Evolutionary conservation across 2,888 invertebrate genomes (phyloP).

Genomic region (Magallana nippona): DNA sequence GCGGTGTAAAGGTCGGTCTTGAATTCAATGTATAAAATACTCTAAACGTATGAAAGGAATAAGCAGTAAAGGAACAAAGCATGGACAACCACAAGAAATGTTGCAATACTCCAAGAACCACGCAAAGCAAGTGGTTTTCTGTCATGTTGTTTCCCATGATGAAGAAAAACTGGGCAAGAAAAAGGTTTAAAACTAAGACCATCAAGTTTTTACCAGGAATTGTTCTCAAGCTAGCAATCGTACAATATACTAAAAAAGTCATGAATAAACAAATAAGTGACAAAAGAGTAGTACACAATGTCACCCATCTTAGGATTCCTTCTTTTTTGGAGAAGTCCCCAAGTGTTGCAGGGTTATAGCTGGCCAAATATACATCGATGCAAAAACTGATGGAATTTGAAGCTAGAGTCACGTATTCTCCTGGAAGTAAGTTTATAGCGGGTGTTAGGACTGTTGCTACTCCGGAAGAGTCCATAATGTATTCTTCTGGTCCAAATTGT

Average conservation of each 20-base stretch:
- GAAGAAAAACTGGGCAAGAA: constrained; percentile 17
- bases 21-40: too few relatives aligned
- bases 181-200: not conserved
- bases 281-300: not conserved
- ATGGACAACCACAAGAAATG: too few relatives aligned
- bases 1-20: too few relatives aligned
- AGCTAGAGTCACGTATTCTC: too few relatives aligned
- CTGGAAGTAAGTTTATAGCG: too few relatives aligned
- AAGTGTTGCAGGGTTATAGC: too few relatives aligned
- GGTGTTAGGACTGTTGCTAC: too few relatives aligned
- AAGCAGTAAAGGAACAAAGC: too few relatives aligned
- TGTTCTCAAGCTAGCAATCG: not conserved
- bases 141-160: not conserved
- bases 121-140: not conserved
- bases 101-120: not conserved
- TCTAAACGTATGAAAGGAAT: too few relatives aligned
- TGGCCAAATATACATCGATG: too few relatives aligned
- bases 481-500: not conserved
- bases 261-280: constrained; percentile 12
- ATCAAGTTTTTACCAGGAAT: constrained; percentile 35
- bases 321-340: not conserved
- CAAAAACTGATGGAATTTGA: too few relatives aligned
- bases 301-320: not conserved
- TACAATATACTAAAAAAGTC: constrained; percentile 26
- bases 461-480: not conserved